Base-by-base conservation (phyloP, 2,113 vertebrate genomes). In the Guaruba guarouba region DNA sequence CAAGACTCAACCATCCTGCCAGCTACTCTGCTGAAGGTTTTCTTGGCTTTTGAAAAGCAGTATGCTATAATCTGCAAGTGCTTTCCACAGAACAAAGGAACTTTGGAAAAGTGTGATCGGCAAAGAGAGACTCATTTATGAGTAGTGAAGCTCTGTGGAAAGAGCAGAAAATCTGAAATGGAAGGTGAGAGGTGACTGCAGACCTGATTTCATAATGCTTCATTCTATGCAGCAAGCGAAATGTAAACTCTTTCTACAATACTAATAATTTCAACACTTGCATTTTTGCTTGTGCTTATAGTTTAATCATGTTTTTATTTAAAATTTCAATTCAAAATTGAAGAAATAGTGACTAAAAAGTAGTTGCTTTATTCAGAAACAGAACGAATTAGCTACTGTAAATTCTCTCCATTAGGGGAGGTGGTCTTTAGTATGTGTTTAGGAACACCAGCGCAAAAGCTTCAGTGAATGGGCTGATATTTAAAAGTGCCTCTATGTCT, bases 41-140 rank as follows among this genome's bases (percentile, higher is more conserved):
- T 82, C 91, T 63, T 84, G 67, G 78, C 75, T 90, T 94, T 57
- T 82, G 81, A 91, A 88, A 92, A 95, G 41, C 44, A 41, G 31
- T 28, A 46, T 57, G 15, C 79, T 57, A 85, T 59, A 91, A 89
- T 41, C 91, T 66, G 48, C 52, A 66, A 85, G 82, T 0, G 0
- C 73, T 91, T 69, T 69, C 66, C 69, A 68, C 28, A 44, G 77
- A 92, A 93, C 93, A 74, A 93, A 91, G 90, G 80, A 86, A 82
- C 61, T 71, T 17, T 33, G 57, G 78, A 27, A 92, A 95, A 95
- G 82, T 29, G 54, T 44, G 63, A 89, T 80, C 84, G 33, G 93
- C 74, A 90, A 79, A 66, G n/a, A 84, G 41, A 1, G 0, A 55
- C 41, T 78, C 59, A 57, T 77, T 55, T 59, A 69, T 23, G 63